Evolutionary conservation across 2,113 vertebrate species (phyloP).

Genomic region (Caracal caracal): DNA sequence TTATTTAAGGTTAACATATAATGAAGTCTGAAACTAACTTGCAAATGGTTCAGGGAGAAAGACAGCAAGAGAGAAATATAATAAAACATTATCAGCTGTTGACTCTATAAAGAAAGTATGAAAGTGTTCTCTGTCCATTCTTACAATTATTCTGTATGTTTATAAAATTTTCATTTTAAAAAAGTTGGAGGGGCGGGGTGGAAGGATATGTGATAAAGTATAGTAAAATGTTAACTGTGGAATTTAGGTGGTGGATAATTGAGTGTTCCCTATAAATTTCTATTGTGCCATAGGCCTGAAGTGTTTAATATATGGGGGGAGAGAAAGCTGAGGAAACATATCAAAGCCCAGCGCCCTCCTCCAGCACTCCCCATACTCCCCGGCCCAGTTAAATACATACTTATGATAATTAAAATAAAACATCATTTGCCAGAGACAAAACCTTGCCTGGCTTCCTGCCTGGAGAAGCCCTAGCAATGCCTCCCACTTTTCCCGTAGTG

Average conservation of each 20-base stretch:
- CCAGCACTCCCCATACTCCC: background rate
- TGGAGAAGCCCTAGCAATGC: background rate
- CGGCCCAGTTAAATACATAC: background rate
- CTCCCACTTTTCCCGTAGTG: background rate
- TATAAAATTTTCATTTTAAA: background rate
- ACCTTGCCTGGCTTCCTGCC: background rate
- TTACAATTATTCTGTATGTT: background rate
- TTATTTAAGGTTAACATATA: background rate
- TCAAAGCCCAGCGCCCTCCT: background rate
- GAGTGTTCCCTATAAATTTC: background rate
- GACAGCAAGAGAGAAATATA: background rate
- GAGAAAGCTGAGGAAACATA: background rate
- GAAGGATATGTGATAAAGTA: background rate
- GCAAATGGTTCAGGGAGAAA: background rate
- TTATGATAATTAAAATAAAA: background rate
- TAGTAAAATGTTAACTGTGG: constrained; percentile 12
- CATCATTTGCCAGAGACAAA: background rate
- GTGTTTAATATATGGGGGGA: background rate
- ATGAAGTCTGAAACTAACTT: background rate
- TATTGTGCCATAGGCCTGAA: background rate
- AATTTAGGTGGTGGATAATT: background rate
- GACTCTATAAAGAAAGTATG: background rate
- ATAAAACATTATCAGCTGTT: background rate
- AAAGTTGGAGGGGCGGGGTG: background rate
- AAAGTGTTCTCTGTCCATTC: background rate